Evolutionary conservation across 2,797 vertebrate species (phyloP).

Genomic region (Gymnoscopelus braueri): DNA sequence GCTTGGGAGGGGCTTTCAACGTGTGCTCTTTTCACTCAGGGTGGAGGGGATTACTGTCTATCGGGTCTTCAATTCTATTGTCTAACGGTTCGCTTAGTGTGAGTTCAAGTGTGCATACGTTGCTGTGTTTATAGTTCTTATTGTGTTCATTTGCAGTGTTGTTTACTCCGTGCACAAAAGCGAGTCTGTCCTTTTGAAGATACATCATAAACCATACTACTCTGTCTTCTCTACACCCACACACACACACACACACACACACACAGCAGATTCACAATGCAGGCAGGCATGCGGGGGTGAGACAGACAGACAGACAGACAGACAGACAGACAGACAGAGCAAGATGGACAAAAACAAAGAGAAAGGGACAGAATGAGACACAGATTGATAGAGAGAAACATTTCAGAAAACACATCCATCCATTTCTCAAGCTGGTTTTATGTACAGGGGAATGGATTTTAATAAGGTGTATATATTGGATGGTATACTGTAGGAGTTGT

Average conservation of each 20-base stretch:
- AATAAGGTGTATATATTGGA: slow-evolving; percentile 64
- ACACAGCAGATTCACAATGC: slow-evolving; percentile 40
- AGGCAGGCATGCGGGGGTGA: slow-evolving; percentile 25
- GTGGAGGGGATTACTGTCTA: slow-evolving; percentile 47
- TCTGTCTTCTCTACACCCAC: slow-evolving; percentile 6
- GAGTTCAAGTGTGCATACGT: slow-evolving; percentile 11
- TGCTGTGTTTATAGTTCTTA: background rate
- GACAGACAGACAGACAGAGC: slow-evolving; percentile 29
- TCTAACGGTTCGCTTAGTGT: slow-evolving; percentile 45
- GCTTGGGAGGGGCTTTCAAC: slow-evolving; percentile 6
- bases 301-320: slow-evolving; percentile 34
- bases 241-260: slow-evolving; percentile 27
- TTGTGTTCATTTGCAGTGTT: slow-evolving; percentile 31
- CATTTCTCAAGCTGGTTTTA: slow-evolving; percentile 45
- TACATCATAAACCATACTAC: slow-evolving; percentile 59
- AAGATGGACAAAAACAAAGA: background rate
- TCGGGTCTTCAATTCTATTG: slow-evolving; percentile 47
- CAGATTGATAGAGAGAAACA: no score
- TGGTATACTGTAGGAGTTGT: no score
- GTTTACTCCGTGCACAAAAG: slow-evolving; percentile 51
- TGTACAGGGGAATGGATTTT: slow-evolving; percentile 56
- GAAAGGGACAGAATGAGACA: no score
- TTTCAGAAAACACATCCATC: no score
- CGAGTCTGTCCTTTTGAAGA: slow-evolving; percentile 68
- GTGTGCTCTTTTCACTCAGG: slow-evolving; percentile 38